Evolutionary conservation across 2,888 invertebrate genomes (phyloP).

Genomic region (Ischnus inquisitorius): DNA sequence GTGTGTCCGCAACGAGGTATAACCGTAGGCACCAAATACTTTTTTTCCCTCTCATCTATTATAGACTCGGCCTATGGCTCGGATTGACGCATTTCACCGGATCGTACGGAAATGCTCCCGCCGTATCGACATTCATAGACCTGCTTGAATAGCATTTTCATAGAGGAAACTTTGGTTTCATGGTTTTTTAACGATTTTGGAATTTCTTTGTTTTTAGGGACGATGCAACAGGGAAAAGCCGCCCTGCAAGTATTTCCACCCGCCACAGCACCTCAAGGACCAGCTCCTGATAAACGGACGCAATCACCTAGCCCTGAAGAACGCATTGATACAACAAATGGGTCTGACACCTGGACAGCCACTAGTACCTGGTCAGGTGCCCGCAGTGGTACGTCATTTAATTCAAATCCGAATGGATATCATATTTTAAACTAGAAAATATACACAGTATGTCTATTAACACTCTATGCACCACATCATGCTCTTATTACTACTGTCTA

Average conservation of each 20-base stretch:
- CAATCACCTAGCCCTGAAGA: conserved; percentile 99
- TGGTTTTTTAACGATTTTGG: background rate
- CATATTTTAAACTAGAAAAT: conserved; percentile 29
- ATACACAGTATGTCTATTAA: conserved; percentile 59
- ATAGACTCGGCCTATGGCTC: background rate
- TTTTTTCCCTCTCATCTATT: conserved; percentile 22
- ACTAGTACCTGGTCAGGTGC: conserved; percentile 96
- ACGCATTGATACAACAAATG: conserved; percentile 99
- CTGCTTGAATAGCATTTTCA: background rate
- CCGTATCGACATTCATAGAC: background rate
- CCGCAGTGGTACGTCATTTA: conserved; percentile 93
- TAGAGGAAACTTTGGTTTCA: no score
- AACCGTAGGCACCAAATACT: conserved; percentile 29
- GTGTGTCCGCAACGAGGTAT: conserved; percentile 35
- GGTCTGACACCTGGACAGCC: conserved; percentile 96
- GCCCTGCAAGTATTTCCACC: conserved; percentile 99
- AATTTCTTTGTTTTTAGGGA: conserved; percentile 89
- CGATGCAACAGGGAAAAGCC: conserved; percentile 99
- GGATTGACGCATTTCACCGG: background rate
- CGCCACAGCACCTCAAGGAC: conserved; percentile 99
- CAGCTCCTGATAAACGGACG: conserved; percentile 99
- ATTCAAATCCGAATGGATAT: background rate
- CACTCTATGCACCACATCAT: conserved; percentile 76
- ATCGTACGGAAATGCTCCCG: conserved; percentile 3
- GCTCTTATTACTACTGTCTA: conserved; percentile 67